phyloP scores from a whole-genome alignment of 2,888 invertebrate species.

The Nomada fucata region DNA sequence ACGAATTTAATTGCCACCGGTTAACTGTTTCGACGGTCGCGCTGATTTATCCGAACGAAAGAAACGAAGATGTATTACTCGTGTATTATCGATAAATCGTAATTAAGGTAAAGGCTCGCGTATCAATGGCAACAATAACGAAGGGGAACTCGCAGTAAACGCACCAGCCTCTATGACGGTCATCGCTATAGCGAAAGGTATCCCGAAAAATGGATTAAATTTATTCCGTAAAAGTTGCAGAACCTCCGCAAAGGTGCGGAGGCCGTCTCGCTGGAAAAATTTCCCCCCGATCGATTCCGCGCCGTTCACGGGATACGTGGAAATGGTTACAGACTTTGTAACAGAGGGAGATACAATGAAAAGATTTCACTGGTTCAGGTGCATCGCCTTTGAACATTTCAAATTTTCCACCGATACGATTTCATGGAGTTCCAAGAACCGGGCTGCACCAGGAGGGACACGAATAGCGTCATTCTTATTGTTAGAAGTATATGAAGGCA shows the following conservation, averaged over 20 bases:
- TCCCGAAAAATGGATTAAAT: conserved; percentile 37
- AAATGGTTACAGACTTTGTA: conserved; percentile 43
- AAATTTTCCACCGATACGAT: conserved; percentile 10
- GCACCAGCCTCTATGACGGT: conserved; percentile 7
- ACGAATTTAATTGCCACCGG: conserved; percentile 20
- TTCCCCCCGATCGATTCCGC: conserved; percentile 35
- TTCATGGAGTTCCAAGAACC: neutral
- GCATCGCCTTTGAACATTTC: conserved; percentile 16
- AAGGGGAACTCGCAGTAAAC: conserved; percentile 17
- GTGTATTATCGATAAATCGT: conserved; percentile 34
- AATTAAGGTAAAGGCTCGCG: conserved; percentile 6
- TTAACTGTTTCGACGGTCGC: neutral
- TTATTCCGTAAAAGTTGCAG: conserved; percentile 16
- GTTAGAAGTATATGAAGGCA: neutral
- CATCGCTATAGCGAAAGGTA: conserved; percentile 11
- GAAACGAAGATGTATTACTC: neutral
- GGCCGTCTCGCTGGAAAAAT: conserved; percentile 38
- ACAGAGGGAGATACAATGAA: conserved; percentile 48
- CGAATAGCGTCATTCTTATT: neutral
- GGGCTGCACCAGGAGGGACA: neutral
- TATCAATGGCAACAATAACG: neutral
- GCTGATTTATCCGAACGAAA: neutral
- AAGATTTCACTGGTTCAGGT: neutral
- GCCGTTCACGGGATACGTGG: conserved; percentile 35
- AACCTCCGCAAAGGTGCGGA: neutral